Percentiles rank a stretch among this genome's conserved stretches.
Conservation (phyloP, 2,888 invertebrate genomes). For the Rhaphigaster nebulosa region DNA sequence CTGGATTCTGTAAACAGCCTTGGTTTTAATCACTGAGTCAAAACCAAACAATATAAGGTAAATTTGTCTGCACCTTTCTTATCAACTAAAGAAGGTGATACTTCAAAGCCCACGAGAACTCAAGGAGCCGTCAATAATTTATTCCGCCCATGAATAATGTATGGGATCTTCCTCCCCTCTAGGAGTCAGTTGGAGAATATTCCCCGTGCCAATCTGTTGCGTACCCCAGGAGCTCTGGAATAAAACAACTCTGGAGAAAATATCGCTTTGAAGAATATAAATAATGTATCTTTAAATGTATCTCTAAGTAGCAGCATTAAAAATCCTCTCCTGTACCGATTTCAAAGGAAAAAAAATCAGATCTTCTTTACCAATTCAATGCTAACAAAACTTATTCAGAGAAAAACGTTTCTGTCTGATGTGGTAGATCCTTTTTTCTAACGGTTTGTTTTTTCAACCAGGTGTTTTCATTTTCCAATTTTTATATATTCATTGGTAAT, state of each 20-base stretch:
- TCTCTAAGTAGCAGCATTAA: conserved; percentile 8
- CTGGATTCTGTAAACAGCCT: not conserved
- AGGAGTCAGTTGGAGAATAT: conserved; percentile 20
- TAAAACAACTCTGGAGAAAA: not conserved
- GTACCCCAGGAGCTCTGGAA: not conserved
- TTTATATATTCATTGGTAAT: not conserved
- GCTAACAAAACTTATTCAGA: not conserved
- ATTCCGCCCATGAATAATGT: conserved; percentile 11
- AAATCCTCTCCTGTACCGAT: not conserved
- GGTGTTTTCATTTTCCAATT: not conserved
- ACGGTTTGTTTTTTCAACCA: not conserved
- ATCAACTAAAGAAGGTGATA: not conserved
- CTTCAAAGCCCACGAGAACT: conserved; percentile 15
- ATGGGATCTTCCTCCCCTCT: not conserved
- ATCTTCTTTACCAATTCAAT: not conserved
- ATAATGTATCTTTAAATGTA: conserved; percentile 2
- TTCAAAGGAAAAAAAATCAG: not conserved
- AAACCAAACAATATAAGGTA: not conserved
- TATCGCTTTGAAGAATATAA: not conserved
- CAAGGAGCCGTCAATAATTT: conserved; percentile 20
- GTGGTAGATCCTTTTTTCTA: not conserved
- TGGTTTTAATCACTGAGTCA: not conserved
- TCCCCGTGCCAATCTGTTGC: conserved; percentile 27
- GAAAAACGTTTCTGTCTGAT: not conserved
- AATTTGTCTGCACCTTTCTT: not conserved